Base-by-base conservation (phyloP, 2,797 vertebrate genomes). In the Rhinella marina region DNA sequence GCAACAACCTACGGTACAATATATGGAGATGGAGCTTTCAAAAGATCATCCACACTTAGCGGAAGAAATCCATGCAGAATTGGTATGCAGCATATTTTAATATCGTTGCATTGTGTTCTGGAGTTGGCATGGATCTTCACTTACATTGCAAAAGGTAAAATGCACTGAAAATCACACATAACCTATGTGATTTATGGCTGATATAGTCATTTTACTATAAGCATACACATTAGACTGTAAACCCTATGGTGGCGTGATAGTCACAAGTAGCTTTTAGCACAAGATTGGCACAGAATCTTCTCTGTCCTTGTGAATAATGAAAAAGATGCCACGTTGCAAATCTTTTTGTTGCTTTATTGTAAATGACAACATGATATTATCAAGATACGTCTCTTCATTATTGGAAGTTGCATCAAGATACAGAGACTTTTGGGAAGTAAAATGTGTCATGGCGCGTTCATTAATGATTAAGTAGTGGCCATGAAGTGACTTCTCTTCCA, bases 371-470 rank as follows among this genome's bases (percentile, higher is more conserved):
- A 16, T 84, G 7, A 70, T 56, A 11, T 21, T 12, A 7, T 17
- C 54, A 84, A 25, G 2, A 17, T 75, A 48, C 82, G 59, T 6
- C 27, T 52, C 59, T 85, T 75, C 56, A 12, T 85, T 77, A 52
- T 7, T 6, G 50, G 59, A 77, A 85, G 11, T 54, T 29, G 7
- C 2, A n/a, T 85, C n/a, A 41, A 3, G 16, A 11, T 3, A 11
- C 7, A 5, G n/a, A 8, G 8, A 57, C 17, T 23, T 52, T 77
- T 25, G 82, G 50, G 21, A 14, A 48, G 29, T 19, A 25, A 4
- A 17, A 32, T 61, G 52, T 75, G 41, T 61, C 59, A 85, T 10
- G 25, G n/a, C 19, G 17, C 25, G 13, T 76, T 64, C 41, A 64
- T 62, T 59, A 70, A 41, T 61, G 57, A 62, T 41, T 75, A 75